Conservation (phyloP, 2,797 vertebrate species). For the Coendou prehensilis region DNA sequence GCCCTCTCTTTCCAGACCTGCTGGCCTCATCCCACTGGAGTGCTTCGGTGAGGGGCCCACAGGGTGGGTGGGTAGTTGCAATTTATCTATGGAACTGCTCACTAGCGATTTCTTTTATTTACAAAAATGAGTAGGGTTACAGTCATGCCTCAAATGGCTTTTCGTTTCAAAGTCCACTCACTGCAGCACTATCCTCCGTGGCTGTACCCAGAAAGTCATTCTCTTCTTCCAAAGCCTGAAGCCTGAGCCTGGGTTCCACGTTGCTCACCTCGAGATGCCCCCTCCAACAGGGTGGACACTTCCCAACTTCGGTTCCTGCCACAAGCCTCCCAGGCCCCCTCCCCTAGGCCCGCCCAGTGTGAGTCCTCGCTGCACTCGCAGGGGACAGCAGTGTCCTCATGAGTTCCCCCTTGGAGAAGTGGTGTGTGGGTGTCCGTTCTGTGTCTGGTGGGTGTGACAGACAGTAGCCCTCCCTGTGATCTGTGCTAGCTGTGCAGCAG, state of each 20-base stretch:
- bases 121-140: background rate
- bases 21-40: too few relatives aligned
- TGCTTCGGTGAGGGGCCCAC: background rate
- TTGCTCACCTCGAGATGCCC: background rate
- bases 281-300: background rate
- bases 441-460: conserved; percentile 82
- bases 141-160: background rate
- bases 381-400: conserved; percentile 64
- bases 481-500: conserved; percentile 82
- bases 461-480: conserved; percentile 79
- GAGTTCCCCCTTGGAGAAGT: conserved; percentile 70
- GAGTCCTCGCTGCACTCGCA: background rate
- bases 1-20: background rate
- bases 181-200: background rate
- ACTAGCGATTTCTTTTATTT: background rate
- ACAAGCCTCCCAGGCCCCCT: background rate
- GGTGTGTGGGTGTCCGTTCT: conserved; percentile 83
- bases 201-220: background rate
- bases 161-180: background rate
- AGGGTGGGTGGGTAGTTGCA: background rate
- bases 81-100: background rate
- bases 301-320: background rate
- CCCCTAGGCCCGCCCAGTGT: conserved; percentile 25
- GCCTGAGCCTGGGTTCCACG: background rate
- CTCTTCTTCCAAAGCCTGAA: background rate